Evolutionary conservation across 2,797 vertebrate species (phyloP), one percentile per base, ranked within the genome.

Genomic region (Cygnus olor): DNA sequence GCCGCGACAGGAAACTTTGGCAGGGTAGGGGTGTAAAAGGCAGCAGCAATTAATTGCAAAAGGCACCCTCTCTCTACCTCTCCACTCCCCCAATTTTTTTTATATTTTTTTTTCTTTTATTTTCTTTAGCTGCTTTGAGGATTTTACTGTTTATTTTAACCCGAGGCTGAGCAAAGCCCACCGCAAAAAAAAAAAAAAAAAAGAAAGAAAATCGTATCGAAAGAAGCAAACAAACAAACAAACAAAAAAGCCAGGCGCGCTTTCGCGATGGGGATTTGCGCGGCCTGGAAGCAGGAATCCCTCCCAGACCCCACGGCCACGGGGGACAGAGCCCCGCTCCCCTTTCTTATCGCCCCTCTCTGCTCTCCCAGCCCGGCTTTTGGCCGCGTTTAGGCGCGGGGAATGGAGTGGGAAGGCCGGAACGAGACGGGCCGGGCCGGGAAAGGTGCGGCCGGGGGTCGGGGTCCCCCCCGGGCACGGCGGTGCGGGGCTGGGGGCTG

Each of bases 21-120:
- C 66, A 90, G 73, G 76, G 60, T 24, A 56, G 77, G 54, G 10
- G 85, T 66, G 79, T 77, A 83, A 96, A 94, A 90, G 24, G 24
- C 80, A 28, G 56, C 36, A 76, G 54, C 18, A 14, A 47, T 40
- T 80, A 20, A 87, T 71, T 34, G 84, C 66, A 66, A 53, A 80
- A 80, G 13, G 30, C 32, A 22, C 21, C 19, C 19, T 40, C 28
- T 10, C 36, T 34, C 7, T 4, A 28, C 47, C 32, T 56, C 66
- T 76, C 4, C 1, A 0, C 25, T 45, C 28, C 10, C 17, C 1
- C 4, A 0, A 3, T 60, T 42, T 17, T 5, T 84, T 49, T 7
- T 36, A 12, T 56, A 45, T 38, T 17, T 42, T 28, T 6, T 11
- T 28, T 34, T 42, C 49, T 72, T 36, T 68, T 16, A 3, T n/a